phyloP scores from a whole-genome alignment of 2,888 invertebrate genomes.

The Watsonalla binaria region DNA sequence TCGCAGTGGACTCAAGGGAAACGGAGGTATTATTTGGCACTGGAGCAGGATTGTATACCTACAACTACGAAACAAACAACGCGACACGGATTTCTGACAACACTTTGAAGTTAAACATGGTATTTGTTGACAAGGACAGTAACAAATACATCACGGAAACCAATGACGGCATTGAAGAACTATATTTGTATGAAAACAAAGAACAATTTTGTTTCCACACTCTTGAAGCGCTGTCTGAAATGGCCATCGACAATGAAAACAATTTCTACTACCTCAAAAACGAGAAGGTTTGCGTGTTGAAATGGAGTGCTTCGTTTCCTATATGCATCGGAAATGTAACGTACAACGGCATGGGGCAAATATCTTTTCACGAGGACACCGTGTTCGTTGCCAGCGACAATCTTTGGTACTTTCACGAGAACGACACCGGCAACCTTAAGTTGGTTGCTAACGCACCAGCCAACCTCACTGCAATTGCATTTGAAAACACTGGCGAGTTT shows the following conservation, averaged over 20 bases:
- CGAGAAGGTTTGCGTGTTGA: conserved; percentile 49
- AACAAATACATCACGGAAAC: conserved; percentile 58
- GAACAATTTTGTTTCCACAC: conserved; percentile 47
- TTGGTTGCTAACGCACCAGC: conserved; percentile 43
- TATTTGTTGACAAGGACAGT: conserved; percentile 57
- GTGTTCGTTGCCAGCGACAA: conserved; percentile 54
- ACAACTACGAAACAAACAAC: conserved; percentile 43
- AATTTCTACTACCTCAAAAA: conserved; percentile 60
- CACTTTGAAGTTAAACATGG: conserved; percentile 46
- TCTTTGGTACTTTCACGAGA: conserved; percentile 52
- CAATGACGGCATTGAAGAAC: conserved; percentile 50
- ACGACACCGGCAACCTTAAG: conserved; percentile 46
- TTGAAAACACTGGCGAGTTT: conserved; percentile 50
- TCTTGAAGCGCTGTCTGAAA: conserved; percentile 50
- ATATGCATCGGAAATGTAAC: conserved; percentile 43
- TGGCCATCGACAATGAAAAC: conserved; percentile 56
- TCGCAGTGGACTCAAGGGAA: conserved; percentile 53
- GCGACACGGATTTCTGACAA: conserved; percentile 41
- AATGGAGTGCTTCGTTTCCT: conserved; percentile 36
- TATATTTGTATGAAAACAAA: conserved; percentile 48
- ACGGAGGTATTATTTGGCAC: conserved; percentile 59
- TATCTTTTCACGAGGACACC: conserved; percentile 47
- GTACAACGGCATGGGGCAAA: conserved; percentile 56
- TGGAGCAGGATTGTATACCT: conserved; percentile 50
- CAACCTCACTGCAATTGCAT: conserved; percentile 56